These are phyloP conservation scores for Theonella swinhoei DNA, from an alignment of 37 sponge, comb jelly and placozoan species.

Conservation along the genomic window DNA sequence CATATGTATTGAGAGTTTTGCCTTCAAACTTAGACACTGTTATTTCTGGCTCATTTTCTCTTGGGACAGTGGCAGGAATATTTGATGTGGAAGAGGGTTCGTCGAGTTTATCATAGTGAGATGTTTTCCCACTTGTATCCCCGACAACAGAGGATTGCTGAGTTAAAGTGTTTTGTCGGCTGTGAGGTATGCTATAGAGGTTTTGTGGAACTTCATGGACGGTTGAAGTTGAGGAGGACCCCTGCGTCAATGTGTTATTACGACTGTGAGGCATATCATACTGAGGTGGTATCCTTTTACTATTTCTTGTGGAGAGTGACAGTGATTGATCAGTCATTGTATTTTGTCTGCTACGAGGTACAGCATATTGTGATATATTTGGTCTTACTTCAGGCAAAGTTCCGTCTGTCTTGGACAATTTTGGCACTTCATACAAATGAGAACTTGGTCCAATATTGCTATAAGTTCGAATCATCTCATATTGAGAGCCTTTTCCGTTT, in stretches of 20 bases:
- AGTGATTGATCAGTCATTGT: neutral
- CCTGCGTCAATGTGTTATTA: neutral
- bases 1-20: too few relatives aligned
- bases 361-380: neutral
- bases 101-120: too few relatives aligned
- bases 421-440: neutral
- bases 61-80: too few relatives aligned
- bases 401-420: too few relatives aligned
- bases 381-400: neutral
- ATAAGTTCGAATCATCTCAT: neutral
- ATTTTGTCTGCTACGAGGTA: neutral
- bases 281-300: neutral
- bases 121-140: too few relatives aligned
- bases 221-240: too few relatives aligned
- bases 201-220: neutral
- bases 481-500: neutral
- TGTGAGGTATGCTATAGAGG: neutral
- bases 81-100: too few relatives aligned
- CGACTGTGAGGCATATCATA: neutral
- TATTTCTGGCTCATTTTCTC: too few relatives aligned
- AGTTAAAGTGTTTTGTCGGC: neutral
- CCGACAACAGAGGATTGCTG: too few relatives aligned
- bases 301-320: neutral
- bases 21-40: too few relatives aligned
- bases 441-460: neutral